phyloP scores from a whole-genome alignment of 2,888 invertebrate genomes.

The Lordiphosa fenestrarum region DNA sequence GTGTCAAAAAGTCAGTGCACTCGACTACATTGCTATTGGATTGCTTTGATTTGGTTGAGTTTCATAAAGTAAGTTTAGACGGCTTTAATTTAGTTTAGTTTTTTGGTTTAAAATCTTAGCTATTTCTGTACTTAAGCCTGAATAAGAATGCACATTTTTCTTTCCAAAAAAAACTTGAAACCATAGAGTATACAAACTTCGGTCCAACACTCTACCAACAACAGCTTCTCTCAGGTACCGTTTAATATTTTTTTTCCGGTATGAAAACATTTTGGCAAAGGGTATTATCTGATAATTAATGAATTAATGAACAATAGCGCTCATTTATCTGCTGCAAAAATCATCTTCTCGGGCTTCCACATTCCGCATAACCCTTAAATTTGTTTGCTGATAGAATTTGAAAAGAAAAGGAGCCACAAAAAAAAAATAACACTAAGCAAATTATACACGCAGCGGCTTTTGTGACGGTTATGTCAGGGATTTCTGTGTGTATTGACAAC shows the following conservation, averaged over 20 bases:
- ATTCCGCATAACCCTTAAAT: conserved; percentile 36
- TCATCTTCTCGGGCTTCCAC: conserved; percentile 25
- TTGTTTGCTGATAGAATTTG: conserved; percentile 72
- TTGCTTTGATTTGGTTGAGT: too few relatives aligned
- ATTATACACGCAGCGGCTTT: conserved; percentile 35
- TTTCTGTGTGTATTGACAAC: conserved; percentile 8
- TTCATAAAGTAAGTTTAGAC: too few relatives aligned
- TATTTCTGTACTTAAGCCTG: too few relatives aligned
- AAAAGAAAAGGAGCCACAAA: conserved; percentile 60
- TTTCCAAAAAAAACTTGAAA: too few relatives aligned
- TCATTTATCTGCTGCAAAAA: conserved; percentile 45
- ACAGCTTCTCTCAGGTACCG: conserved; percentile 23
- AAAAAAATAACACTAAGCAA: conserved; percentile 55
- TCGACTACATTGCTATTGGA: too few relatives aligned
- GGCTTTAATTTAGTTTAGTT: too few relatives aligned
- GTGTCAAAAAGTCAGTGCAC: too few relatives aligned
- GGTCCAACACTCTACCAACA: too few relatives aligned
- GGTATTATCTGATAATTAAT: conserved; percentile 36
- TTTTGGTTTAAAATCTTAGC: too few relatives aligned
- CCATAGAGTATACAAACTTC: too few relatives aligned
- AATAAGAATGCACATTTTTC: too few relatives aligned
- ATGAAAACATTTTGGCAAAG: conserved; percentile 40
- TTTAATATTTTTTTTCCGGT: conserved; percentile 12
- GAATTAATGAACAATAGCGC: conserved; percentile 29
- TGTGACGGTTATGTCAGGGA: conserved; percentile 34